phyloP scores from a whole-genome alignment of 2,888 invertebrate genomes.

The Thecophora atra region DNA sequence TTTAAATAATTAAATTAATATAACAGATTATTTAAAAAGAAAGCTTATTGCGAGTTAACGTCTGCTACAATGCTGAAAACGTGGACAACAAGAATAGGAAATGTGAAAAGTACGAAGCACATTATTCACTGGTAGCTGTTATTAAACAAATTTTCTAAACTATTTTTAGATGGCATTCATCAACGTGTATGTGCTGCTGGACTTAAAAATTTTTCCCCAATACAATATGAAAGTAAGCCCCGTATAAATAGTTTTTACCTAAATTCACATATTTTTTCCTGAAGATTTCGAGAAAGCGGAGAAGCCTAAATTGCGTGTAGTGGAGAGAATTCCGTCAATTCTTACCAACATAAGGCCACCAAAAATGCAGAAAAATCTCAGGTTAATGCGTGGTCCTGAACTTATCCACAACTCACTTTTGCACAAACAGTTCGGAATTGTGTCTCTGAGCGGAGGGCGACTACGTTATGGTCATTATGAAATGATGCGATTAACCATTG shows the following conservation, averaged over 20 bases:
- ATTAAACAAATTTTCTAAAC: neutral
- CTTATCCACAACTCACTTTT: conserved; percentile 82
- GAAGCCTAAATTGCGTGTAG: conserved; percentile 73
- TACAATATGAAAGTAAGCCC: conserved; percentile 73
- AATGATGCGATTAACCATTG: conserved; percentile 81
- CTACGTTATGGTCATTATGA: conserved; percentile 85
- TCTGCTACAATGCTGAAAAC: too few relatives aligned
- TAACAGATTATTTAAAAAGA: too few relatives aligned
- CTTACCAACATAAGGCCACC: conserved; percentile 75
- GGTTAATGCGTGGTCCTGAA: conserved; percentile 93
- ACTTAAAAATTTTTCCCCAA: conserved; percentile 77
- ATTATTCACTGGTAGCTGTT: too few relatives aligned
- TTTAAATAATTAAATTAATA: too few relatives aligned
- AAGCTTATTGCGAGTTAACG: too few relatives aligned
- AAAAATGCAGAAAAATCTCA: conserved; percentile 85
- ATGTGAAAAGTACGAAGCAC: too few relatives aligned
- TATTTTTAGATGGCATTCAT: neutral
- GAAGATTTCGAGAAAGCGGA: conserved; percentile 79
- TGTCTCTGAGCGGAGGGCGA: conserved; percentile 86
- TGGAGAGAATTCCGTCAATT: conserved; percentile 79
- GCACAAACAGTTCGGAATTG: conserved; percentile 92
- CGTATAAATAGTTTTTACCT: conserved; percentile 26
- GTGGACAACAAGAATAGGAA: too few relatives aligned
- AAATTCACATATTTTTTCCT: conserved; percentile 12
- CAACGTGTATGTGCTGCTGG: conserved; percentile 65